Evolutionary conservation across 2,797 vertebrate species (phyloP).

Genomic region (Peromyscus eremicus): DNA sequence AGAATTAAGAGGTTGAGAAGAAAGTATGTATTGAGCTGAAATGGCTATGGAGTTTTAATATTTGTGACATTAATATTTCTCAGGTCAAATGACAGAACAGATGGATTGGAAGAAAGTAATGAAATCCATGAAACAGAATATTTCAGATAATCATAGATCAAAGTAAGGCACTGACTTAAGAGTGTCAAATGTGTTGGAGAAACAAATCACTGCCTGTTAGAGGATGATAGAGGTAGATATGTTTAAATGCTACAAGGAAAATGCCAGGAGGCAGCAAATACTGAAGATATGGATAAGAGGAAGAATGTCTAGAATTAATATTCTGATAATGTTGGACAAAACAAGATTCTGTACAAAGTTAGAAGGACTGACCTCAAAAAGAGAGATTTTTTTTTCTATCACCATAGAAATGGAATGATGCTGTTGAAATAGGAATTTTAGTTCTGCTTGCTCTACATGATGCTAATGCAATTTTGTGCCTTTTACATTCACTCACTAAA

Average conservation of each 20-base stretch:
- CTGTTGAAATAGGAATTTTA: not conserved
- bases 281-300: not conserved
- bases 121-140: not conserved
- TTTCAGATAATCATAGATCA: not conserved
- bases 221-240: not conserved
- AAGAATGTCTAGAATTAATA: not conserved
- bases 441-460: not conserved
- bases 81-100: not conserved
- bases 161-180: not conserved
- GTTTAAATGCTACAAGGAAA: not conserved
- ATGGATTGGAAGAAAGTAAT: not conserved
- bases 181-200: not conserved
- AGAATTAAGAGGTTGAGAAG: not conserved
- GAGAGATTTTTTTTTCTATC: not conserved
- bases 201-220: not conserved
- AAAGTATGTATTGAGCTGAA: not conserved
- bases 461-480: not conserved
- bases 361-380: not conserved
- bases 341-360: not conserved
- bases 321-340: not conserved
- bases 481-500: not conserved
- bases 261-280: not conserved
- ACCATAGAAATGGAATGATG: not conserved
- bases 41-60: not conserved
- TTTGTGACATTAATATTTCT: conserved; percentile 5